Conservation (phyloP, 1,140 invertebrate species). For the Neuroterus valhalla region DNA sequence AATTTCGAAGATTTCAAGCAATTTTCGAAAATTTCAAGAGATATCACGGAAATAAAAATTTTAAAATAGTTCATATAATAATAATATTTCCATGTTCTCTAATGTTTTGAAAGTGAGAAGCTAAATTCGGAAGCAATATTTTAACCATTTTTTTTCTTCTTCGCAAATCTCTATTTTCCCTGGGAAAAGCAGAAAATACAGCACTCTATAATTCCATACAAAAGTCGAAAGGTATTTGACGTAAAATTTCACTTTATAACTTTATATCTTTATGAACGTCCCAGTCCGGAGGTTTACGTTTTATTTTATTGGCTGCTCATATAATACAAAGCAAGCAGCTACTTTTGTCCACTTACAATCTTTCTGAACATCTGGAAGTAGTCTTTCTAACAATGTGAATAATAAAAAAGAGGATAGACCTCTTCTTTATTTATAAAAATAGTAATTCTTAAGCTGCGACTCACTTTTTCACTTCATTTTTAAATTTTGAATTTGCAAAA, state of each 20-base stretch:
- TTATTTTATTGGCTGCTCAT: constrained; percentile 3
- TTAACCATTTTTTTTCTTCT: too few species aligned
- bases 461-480: too few species aligned
- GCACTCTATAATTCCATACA: background rate
- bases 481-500: too few species aligned
- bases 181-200: background rate
- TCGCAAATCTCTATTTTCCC: background rate
- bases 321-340: constrained; percentile 11
- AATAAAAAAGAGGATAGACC: constrained; percentile 3
- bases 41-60: too few species aligned
- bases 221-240: background rate
- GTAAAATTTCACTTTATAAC: constrained; percentile 21
- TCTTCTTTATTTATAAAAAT: background rate
- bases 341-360: constrained; percentile 6
- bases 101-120: too few species aligned
- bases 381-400: background rate
- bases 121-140: too few species aligned
- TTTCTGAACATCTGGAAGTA: constrained; percentile 1
- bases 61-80: too few species aligned
- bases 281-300: background rate
- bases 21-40: too few species aligned
- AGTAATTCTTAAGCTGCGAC: background rate
- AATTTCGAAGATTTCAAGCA: too few species aligned
- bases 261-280: background rate
- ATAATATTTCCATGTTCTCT: too few species aligned